Evolutionary conservation across 2,797 vertebrate genomes (phyloP), one percentile per base, ranked within the genome.

Genomic region (Eutrigla gurnardus): DNA sequence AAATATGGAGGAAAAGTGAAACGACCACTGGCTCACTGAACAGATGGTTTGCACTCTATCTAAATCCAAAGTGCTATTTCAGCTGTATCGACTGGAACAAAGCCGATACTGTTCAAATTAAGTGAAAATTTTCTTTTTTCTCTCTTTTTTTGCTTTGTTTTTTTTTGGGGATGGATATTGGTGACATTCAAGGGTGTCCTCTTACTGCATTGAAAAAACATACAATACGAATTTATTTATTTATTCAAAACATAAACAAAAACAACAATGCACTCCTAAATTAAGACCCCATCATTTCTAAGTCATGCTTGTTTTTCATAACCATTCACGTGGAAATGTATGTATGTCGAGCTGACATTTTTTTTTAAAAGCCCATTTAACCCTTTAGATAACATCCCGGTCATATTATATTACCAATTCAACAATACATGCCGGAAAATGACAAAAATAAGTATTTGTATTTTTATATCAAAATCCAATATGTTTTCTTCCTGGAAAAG

Each of bases 11-110:
- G 70, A 80, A 82, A 82, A 88, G 6, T 75, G 78, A 90, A 84
- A 62, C 65, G 46, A 61, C 15, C 68, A 57, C 72, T 63, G 80
- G 66, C 77, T 82, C 71, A 79, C 11, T 55, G 79, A 89, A 77
- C 89, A 92, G 82, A 91, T 91, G 90, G 77, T 89, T 91, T 92
- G 88, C 77, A 71, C 77, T 86, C 69, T 13, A 58, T 81, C 77
- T 84, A 70, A 90, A 89, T 81, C 86, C 80, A 87, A 92, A 92
- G 81, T 89, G 87, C 78, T 87, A 79, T 92, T 92, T 92, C 90
- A 93, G 91, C 91, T 91, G 91, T 68, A 78, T 84, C 25, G 61
- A 78, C 76, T 81, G 76, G 84, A 91, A 90, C 86, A 87, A 88
- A 84, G 83, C 73, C 57, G 79, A 87, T 83, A 70, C 66, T 89